Evolutionary conservation across 2,797 vertebrate genomes (phyloP).

Genomic region (Hyperoplus lanceolatus): DNA sequence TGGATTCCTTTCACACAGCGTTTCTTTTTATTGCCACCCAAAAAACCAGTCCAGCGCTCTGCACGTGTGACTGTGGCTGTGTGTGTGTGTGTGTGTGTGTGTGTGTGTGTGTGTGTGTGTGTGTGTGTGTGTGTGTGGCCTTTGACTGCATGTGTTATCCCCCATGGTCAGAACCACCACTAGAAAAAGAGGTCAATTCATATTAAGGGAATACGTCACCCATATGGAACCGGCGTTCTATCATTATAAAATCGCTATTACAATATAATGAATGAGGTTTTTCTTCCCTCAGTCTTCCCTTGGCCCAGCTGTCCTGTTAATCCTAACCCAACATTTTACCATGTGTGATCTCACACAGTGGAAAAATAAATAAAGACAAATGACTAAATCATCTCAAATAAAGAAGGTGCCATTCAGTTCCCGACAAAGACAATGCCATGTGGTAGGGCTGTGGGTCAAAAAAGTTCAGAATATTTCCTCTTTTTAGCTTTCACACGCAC

Average conservation of each 20-base stretch:
- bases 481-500: slow-evolving; percentile 22
- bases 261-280: too few relatives aligned
- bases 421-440: slow-evolving; percentile 54
- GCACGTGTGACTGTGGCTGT: slow-evolving; percentile 13
- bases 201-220: slow-evolving; percentile 36
- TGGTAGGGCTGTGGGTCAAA: slow-evolving; percentile 28
- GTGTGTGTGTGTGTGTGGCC: slow-evolving; percentile 18
- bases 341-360: background rate
- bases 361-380: slow-evolving; percentile 54
- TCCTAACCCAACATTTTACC: too few relatives aligned
- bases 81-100: slow-evolving; percentile 17
- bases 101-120: slow-evolving; percentile 26
- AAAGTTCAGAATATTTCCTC: slow-evolving; percentile 31
- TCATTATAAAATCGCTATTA: too few relatives aligned
- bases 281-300: too few relatives aligned
- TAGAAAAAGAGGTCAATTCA: slow-evolving; percentile 78
- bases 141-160: slow-evolving; percentile 53
- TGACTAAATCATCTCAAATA: slow-evolving; percentile 49
- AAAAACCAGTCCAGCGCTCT: slow-evolving; percentile 70
- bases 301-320: too few relatives aligned
- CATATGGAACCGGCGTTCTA: too few relatives aligned
- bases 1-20: slow-evolving; percentile 72
- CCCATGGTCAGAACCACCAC: slow-evolving; percentile 47
- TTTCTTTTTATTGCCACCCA: slow-evolving; percentile 76
- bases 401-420: slow-evolving; percentile 63